These are phyloP conservation scores for Sycophila sp. DNA, from an alignment of 1,140 invertebrate species.

Conservation along the genomic window DNA sequence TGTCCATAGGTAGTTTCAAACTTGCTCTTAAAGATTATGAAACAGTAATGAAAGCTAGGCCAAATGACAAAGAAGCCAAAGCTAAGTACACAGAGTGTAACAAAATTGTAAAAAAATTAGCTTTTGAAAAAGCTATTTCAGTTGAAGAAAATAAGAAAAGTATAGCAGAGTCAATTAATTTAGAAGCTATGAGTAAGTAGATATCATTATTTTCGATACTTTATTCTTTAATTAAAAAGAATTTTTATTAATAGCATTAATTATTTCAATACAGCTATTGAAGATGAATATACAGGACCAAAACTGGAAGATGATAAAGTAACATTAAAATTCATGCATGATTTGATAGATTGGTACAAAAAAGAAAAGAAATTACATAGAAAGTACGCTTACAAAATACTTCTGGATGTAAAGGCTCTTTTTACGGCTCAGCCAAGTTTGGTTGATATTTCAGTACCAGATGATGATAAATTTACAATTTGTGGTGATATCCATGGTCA, in stretches of 20 bases:
- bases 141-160: constrained; percentile 89
- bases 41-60: constrained; percentile 89
- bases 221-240: constrained; percentile 9
- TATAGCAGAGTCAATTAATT: constrained; percentile 86
- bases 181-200: constrained; percentile 91
- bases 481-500: constrained; percentile 99
- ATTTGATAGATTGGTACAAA: constrained; percentile 92
- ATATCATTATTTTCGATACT: constrained; percentile 14
- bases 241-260: constrained; percentile 6
- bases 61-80: constrained; percentile 94
- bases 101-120: constrained; percentile 94
- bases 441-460: constrained; percentile 88
- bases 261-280: constrained; percentile 76
- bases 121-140: constrained; percentile 97
- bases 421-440: constrained; percentile 88
- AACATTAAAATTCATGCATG: constrained; percentile 83
- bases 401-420: constrained; percentile 88
- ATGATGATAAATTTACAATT: constrained; percentile 95
- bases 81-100: constrained; percentile 94
- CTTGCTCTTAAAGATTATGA: constrained; percentile 96
- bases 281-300: constrained; percentile 94
- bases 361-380: constrained; percentile 93
- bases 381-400: constrained; percentile 98
- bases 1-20: constrained; percentile 98
- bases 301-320: constrained; percentile 89